phyloP scores from a whole-genome alignment of 1,140 invertebrate genomes.

The Ptiloglossa arizonensis region DNA sequence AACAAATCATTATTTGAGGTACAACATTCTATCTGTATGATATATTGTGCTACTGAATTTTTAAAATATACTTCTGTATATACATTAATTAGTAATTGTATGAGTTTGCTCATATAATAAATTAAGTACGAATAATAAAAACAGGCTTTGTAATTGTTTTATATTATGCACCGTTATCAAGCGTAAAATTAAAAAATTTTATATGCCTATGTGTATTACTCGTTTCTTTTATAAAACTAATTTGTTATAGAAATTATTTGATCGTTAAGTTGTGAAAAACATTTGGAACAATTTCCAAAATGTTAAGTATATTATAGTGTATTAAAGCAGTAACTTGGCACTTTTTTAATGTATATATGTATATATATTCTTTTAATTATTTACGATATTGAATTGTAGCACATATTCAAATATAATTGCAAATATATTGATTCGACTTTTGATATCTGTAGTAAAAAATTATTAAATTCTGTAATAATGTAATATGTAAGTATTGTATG shows the following conservation, averaged over 20 bases:
- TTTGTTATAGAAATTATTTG: slow-evolving; percentile 24
- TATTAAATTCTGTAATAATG: slow-evolving; percentile 24
- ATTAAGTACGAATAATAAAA: slow-evolving; percentile 42
- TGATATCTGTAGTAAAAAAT: background rate
- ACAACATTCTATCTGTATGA: slow-evolving; percentile 2
- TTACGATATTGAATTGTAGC: slow-evolving; percentile 2
- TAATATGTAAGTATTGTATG: slow-evolving; percentile 14
- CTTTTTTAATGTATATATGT: slow-evolving; percentile 9
- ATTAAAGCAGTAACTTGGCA: slow-evolving; percentile 38
- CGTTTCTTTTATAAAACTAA: slow-evolving; percentile 19
- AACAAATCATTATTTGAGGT: slow-evolving; percentile 16
- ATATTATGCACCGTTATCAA: background rate
- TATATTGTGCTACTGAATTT: slow-evolving; percentile 11
- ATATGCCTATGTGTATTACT: background rate
- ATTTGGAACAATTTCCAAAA: slow-evolving; percentile 43
- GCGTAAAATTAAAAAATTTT: slow-evolving; percentile 7
- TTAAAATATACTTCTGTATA: slow-evolving; percentile 20
- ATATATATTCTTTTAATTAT: slow-evolving; percentile 1
- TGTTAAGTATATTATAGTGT: slow-evolving; percentile 19
- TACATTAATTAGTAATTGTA: slow-evolving; percentile 10
- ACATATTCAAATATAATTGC: slow-evolving; percentile 1
- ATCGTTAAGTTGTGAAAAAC: slow-evolving; percentile 27
- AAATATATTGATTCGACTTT: background rate
- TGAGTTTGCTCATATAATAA: slow-evolving; percentile 1
- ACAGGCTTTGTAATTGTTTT: slow-evolving; percentile 8